These are phyloP conservation scores for Aporophyla lueneburgensis DNA, from an alignment of 2,888 invertebrate species.

Conservation along the genomic window DNA sequence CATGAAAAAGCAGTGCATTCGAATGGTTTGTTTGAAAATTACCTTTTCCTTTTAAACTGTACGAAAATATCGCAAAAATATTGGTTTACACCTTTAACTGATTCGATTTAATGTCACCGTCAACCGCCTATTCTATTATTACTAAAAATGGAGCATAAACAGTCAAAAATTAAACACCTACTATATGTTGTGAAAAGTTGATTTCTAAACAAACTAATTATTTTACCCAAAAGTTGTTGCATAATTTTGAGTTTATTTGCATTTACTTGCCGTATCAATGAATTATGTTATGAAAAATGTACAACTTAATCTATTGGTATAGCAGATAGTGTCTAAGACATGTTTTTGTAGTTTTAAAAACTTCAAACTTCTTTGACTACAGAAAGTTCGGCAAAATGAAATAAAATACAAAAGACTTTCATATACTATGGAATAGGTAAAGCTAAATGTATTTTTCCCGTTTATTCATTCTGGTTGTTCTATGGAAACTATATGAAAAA, in stretches of 20 bases:
- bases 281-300: constrained; percentile 7
- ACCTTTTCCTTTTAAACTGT: background rate
- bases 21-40: background rate
- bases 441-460: constrained; percentile 24
- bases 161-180: background rate
- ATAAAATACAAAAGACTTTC: constrained; percentile 27
- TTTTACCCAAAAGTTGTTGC: constrained; percentile 40
- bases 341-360: background rate
- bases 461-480: constrained; percentile 26
- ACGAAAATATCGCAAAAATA: background rate
- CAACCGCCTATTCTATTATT: background rate
- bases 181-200: background rate
- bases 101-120: background rate
- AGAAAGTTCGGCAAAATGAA: constrained; percentile 34
- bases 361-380: background rate
- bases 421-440: constrained; percentile 20
- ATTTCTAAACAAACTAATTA: constrained; percentile 20
- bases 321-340: background rate
- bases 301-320: constrained; percentile 5
- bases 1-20: constrained; percentile 10
- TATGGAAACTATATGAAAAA: constrained; percentile 24
- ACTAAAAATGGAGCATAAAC: background rate
- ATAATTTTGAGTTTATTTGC: constrained; percentile 36
- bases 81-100: background rate
- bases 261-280: constrained; percentile 19